phyloP scores from a whole-genome alignment of 2,797 vertebrate genomes.

The Syngnathus rostellatus region DNA sequence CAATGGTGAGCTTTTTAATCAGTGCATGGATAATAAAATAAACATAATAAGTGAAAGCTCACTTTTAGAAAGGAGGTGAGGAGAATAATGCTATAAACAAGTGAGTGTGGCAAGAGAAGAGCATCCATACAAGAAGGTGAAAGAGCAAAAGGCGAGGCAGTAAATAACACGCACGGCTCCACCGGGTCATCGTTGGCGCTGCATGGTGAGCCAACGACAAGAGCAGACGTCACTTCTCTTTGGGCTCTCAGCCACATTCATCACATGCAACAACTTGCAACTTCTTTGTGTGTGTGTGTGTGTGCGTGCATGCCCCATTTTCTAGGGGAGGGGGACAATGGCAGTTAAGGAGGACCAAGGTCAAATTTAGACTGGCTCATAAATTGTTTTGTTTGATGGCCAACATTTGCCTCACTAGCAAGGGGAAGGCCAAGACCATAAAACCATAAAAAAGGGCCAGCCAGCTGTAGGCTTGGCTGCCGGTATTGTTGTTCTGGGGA shows the following conservation, averaged over 20 bases:
- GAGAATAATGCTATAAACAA: slow-evolving; percentile 36
- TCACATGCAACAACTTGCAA: slow-evolving; percentile 37
- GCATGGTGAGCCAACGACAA: neutral
- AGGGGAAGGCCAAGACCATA: slow-evolving; percentile 73
- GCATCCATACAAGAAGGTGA: slow-evolving; percentile 36
- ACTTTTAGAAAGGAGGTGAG: no score
- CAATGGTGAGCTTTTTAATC: no score
- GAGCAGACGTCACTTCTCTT: slow-evolving; percentile 5
- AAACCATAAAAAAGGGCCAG: slow-evolving; percentile 55
- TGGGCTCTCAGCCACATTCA: slow-evolving; percentile 17
- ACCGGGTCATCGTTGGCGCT: no score
- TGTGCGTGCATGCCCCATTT: slow-evolving; percentile 37
- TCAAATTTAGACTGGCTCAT: slow-evolving; percentile 72
- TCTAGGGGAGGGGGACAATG: slow-evolving; percentile 25
- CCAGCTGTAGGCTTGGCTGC: slow-evolving; percentile 54
- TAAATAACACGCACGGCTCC: slow-evolving; percentile 50
- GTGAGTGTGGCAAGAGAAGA: slow-evolving; percentile 29
- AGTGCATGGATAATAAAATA: no score
- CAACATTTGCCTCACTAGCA: slow-evolving; percentile 73
- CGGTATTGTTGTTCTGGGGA: slow-evolving; percentile 67
- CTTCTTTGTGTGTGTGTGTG: slow-evolving; percentile 31
- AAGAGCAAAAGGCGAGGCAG: slow-evolving; percentile 45
- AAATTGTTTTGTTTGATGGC: slow-evolving; percentile 76
- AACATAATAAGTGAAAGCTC: no score
- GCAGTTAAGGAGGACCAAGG: slow-evolving; percentile 70